Percentiles rank a stretch among this genome's conserved stretches.
These are phyloP conservation scores for Gymnothorax reevesii DNA, from an alignment of 2,797 vertebrate species.

Conservation along the genomic window DNA sequence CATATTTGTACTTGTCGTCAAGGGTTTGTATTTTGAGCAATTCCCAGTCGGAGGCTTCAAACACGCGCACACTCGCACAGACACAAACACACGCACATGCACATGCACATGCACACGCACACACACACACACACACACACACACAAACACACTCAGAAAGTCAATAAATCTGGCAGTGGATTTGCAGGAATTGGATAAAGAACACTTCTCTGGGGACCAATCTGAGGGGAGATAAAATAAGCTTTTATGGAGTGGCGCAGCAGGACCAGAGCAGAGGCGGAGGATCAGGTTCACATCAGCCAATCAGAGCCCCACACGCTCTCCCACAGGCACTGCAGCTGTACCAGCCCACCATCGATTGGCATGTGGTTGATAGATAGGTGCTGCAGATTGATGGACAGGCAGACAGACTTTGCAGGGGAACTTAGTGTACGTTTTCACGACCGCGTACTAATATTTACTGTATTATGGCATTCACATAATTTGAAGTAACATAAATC, in stretches of 20 bases:
- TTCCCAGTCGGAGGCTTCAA: conserved; percentile 32
- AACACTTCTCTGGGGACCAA: background rate
- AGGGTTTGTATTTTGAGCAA: background rate
- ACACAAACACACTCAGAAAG: background rate
- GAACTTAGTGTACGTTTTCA: background rate
- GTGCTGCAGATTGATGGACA: too few relatives aligned
- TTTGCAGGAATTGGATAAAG: background rate
- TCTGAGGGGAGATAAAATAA: background rate
- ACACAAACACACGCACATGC: background rate
- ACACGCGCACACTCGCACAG: background rate
- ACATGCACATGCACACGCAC: background rate
- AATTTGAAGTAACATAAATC: too few relatives aligned
- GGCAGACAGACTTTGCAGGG: background rate
- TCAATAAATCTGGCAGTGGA: background rate
- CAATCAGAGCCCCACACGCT: background rate
- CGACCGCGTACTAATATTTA: too few relatives aligned
- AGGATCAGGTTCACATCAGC: background rate
- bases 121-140: background rate
- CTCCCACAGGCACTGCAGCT: background rate
- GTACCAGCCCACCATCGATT: background rate
- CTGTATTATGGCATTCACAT: too few relatives aligned
- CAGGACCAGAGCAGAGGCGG: background rate
- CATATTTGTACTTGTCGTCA: background rate
- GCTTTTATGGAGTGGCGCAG: background rate
- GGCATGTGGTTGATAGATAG: too few relatives aligned